These are phyloP conservation scores for Antheraea pernyi DNA, from an alignment of 1,140 invertebrate species.

Conservation along the genomic window DNA sequence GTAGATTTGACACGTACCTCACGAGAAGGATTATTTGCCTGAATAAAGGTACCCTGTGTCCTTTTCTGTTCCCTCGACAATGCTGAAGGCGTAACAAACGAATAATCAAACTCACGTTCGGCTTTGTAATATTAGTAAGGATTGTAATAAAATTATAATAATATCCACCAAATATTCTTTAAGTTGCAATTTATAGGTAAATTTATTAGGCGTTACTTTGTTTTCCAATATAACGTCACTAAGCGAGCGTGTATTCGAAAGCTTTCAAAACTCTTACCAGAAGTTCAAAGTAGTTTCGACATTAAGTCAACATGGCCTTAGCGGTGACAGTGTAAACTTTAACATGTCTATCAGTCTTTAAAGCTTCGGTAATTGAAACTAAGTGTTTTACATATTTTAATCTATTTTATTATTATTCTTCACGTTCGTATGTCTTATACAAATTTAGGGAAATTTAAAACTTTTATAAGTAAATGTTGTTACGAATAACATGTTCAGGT, in stretches of 20 bases:
- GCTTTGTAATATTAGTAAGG: no score
- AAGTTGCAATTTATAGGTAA: neutral
- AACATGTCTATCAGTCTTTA: neutral
- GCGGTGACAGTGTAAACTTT: conserved; percentile 16
- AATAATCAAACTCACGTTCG: no score
- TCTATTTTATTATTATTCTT: neutral
- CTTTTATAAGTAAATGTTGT: no score
- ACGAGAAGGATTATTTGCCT: no score
- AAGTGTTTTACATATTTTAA: neutral
- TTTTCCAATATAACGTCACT: neutral
- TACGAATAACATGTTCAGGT: no score
- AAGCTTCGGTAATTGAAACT: neutral
- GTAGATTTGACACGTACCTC: no score
- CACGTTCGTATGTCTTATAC: no score
- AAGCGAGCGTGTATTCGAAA: conserved; percentile 15
- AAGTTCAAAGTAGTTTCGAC: conserved; percentile 22
- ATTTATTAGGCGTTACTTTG: neutral
- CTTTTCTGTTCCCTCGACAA: no score
- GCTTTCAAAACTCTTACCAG: conserved; percentile 15
- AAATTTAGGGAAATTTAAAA: no score
- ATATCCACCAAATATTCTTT: neutral
- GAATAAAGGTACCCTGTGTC: no score
- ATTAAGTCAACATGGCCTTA: conserved; percentile 20
- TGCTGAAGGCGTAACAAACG: no score
- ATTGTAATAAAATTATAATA: no score